phyloP scores from a whole-genome alignment of 1,140 invertebrate genomes.

The Drosophila nigromelanica region DNA sequence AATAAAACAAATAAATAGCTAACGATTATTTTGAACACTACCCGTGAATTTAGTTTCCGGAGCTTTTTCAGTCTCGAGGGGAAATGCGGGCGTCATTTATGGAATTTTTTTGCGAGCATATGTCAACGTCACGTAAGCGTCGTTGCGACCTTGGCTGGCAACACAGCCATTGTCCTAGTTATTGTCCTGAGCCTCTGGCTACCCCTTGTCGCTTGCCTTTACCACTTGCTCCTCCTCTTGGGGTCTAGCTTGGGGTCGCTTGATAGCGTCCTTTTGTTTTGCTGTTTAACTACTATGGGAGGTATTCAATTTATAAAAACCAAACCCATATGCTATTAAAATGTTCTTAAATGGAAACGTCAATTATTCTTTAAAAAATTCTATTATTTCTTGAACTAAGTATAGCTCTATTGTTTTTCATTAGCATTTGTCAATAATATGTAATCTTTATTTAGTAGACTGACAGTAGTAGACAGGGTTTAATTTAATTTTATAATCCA shows the following conservation, averaged over 20 bases:
- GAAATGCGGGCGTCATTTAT: conserved; percentile 19
- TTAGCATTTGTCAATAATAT: neutral
- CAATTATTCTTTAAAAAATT: no score
- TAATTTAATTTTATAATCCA: no score
- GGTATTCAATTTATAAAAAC: neutral
- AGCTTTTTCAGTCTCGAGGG: no score
- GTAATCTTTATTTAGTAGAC: conserved; percentile 2
- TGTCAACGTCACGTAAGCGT: conserved; percentile 26
- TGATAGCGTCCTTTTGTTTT: conserved; percentile 5
- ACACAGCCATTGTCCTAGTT: conserved; percentile 54
- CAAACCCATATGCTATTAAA: neutral
- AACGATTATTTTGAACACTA: conserved; percentile 4
- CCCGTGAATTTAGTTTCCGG: neutral
- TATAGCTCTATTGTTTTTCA: no score
- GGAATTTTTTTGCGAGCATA: conserved; percentile 38
- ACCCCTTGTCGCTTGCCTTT: neutral
- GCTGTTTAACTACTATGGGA: no score
- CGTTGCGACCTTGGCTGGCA: conserved; percentile 44
- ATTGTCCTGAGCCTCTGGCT: neutral
- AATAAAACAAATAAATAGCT: conserved; percentile 15
- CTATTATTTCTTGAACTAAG: no score
- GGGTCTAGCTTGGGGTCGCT: conserved; percentile 10
- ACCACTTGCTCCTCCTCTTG: no score
- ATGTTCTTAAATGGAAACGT: no score
- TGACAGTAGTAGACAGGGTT: no score